These are phyloP conservation scores for Crotophaga sulcirostris DNA, from an alignment of 2,113 vertebrate species.

Conservation along the genomic window DNA sequence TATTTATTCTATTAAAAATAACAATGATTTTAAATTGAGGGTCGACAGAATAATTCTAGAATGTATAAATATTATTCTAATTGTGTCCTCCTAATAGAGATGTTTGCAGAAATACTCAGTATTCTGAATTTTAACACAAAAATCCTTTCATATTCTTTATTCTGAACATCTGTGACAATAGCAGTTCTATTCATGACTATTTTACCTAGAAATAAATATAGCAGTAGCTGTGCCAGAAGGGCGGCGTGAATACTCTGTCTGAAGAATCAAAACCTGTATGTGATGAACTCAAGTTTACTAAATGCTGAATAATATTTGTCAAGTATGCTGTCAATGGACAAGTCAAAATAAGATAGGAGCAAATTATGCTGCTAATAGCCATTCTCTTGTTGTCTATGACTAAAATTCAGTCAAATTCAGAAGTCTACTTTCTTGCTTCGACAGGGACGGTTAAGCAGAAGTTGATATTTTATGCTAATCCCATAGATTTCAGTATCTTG, in stretches of 20 bases:
- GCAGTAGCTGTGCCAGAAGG: not conserved
- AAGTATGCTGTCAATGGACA: not conserved
- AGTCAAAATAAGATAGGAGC: not conserved
- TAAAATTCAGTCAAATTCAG: not conserved
- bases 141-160: not conserved
- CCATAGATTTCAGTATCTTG: not conserved
- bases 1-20: not conserved
- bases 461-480: not conserved
- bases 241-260: not conserved
- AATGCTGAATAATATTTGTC: not conserved
- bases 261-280: not conserved
- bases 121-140: not conserved
- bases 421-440: not conserved
- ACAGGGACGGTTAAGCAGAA: not conserved
- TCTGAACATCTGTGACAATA: not conserved
- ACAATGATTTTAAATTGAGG: not conserved
- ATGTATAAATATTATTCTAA: not conserved
- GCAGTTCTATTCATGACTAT: not conserved
- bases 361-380: not conserved
- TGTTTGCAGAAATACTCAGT: not conserved
- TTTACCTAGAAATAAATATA: not conserved
- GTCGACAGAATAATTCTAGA: not conserved
- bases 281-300: not conserved
- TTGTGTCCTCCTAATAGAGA: not conserved
- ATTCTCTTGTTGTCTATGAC: not conserved